Evolutionary conservation across 2,888 invertebrate species (phyloP).

Genomic region (Aphodius granarius): DNA sequence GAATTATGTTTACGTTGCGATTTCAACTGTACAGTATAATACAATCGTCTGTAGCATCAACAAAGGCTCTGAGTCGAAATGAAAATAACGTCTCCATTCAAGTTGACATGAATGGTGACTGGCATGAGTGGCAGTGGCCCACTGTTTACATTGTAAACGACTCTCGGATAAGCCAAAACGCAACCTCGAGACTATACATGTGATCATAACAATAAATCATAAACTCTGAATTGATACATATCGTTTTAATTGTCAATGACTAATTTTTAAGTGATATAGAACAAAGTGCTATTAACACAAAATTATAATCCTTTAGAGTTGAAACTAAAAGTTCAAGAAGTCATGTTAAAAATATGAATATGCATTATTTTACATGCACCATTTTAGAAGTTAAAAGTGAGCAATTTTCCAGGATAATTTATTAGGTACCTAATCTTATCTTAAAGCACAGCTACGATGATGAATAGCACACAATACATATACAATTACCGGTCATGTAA

Average conservation of each 20-base stretch:
- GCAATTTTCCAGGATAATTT: not conserved
- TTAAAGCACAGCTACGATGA: not conserved
- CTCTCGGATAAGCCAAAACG: not conserved
- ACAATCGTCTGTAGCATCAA: not conserved
- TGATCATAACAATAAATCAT: not conserved
- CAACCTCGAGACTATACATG: not conserved
- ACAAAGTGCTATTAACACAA: too few relatives aligned
- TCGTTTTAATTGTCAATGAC: too few relatives aligned
- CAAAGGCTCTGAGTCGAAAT: not conserved
- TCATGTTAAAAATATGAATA: not conserved
- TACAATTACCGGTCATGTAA: not conserved
- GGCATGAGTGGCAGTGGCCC: not conserved
- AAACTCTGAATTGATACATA: too few relatives aligned
- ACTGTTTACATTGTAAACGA: conserved; percentile 6
- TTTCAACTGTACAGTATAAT: not conserved
- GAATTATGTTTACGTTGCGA: not conserved
- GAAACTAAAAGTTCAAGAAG: too few relatives aligned
- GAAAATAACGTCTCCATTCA: conserved; percentile 12
- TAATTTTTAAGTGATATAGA: too few relatives aligned
- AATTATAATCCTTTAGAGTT: too few relatives aligned
- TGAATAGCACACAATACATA: not conserved
- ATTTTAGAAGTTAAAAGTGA: not conserved
- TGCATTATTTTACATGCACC: not conserved
- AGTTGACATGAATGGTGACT: not conserved
- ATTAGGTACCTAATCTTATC: not conserved